Conservation (phyloP, 2,113 vertebrate species). For the Cettia cetti region DNA sequence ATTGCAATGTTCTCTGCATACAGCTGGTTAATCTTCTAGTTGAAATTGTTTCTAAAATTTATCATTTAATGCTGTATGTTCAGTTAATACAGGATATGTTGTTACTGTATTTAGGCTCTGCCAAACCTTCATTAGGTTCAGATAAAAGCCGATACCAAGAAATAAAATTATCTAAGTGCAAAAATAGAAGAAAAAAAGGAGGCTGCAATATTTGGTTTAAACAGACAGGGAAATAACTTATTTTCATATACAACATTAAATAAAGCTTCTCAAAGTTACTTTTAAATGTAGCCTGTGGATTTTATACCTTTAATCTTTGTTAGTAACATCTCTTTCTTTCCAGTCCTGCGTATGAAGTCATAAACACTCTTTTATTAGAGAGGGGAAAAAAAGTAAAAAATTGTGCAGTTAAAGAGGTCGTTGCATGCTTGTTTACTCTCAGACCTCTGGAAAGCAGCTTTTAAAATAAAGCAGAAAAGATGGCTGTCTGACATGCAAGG, state of each 20-base stretch:
- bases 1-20: neutral
- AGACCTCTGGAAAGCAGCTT: conserved; percentile 59
- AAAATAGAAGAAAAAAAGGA: neutral
- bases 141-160: neutral
- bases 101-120: neutral
- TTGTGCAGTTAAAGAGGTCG: conserved; percentile 1
- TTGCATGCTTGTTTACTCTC: conserved; percentile 20
- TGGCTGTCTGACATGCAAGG: conserved; percentile 2
- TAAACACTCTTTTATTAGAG: conserved; percentile 53
- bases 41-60: neutral
- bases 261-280: neutral
- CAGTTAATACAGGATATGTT: neutral
- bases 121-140: neutral
- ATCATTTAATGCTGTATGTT: neutral
- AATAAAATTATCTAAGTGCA: neutral
- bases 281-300: neutral
- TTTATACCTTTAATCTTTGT: conserved; percentile 33
- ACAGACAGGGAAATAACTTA: neutral
- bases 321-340: conserved; percentile 40
- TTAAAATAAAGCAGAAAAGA: conserved; percentile 68
- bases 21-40: neutral
- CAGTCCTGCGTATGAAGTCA: conserved; percentile 13
- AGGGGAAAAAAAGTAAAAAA: neutral
- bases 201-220: neutral
- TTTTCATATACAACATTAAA: neutral